Evolutionary conservation across 1,140 invertebrate genomes (phyloP).

Genomic region (Choristoneura fumiferana): DNA sequence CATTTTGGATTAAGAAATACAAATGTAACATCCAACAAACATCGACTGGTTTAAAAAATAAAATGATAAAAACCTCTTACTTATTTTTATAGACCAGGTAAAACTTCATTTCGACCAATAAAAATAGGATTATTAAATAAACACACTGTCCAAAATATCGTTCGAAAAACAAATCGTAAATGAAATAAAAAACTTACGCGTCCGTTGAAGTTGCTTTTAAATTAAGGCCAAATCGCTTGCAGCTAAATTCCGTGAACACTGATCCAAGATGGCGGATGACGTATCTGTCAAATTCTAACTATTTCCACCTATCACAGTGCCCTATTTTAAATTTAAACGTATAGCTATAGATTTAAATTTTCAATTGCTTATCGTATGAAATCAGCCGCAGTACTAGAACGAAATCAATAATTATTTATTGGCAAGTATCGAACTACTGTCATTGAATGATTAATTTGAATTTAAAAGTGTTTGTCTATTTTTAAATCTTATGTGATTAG

Average conservation of each 20-base stretch:
- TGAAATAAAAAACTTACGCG: slow-evolving; percentile 23
- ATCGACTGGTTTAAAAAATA: neutral
- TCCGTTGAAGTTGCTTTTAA: slow-evolving; percentile 1
- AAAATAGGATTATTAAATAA: slow-evolving; percentile 19
- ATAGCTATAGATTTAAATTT: no score
- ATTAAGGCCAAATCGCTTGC: neutral
- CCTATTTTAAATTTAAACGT: no score
- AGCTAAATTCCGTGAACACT: neutral
- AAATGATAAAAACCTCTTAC: slow-evolving; percentile 40
- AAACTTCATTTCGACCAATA: slow-evolving; percentile 52
- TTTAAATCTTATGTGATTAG: neutral
- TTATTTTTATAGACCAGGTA: slow-evolving; percentile 61
- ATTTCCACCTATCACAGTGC: neutral
- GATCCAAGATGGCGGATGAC: slow-evolving; percentile 4
- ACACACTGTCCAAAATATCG: slow-evolving; percentile 23
- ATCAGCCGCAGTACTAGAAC: neutral
- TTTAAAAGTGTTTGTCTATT: neutral
- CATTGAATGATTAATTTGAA: slow-evolving; percentile 4
- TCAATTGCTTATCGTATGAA: neutral
- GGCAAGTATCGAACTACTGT: slow-evolving; percentile 1
- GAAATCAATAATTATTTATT: slow-evolving; percentile 3
- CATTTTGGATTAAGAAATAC: no score
- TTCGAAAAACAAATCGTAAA: slow-evolving; percentile 24
- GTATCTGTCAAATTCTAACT: neutral
- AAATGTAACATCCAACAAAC: no score